Conservation (phyloP, 2,888 invertebrate genomes). For the Nomada flava region DNA sequence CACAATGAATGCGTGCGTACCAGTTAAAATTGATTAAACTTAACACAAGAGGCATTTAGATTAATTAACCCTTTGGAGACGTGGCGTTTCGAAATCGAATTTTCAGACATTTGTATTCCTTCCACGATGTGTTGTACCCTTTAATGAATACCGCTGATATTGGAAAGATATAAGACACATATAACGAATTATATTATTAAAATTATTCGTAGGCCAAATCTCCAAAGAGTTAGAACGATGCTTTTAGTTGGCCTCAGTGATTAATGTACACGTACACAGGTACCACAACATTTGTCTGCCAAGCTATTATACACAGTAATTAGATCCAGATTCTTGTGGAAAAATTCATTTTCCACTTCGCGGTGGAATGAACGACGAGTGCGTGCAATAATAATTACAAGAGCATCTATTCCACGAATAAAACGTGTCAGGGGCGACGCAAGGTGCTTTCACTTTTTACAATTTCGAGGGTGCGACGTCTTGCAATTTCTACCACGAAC, state of each 20-base stretch:
- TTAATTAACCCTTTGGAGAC: neutral
- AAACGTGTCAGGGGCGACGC: slow-evolving; percentile 67
- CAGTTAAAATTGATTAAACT: neutral
- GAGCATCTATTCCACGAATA: slow-evolving; percentile 50
- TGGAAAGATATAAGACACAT: too few species aligned
- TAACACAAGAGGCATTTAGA: neutral
- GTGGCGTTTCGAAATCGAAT: neutral
- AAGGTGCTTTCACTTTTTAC: slow-evolving; percentile 63
- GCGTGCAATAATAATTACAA: slow-evolving; percentile 16
- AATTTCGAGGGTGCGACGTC: slow-evolving; percentile 16
- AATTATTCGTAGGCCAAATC: too few species aligned
- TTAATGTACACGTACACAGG: too few species aligned
- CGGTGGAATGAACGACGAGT: neutral
- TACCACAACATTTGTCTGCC: too few species aligned
- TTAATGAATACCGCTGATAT: too few species aligned
- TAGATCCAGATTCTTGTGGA: too few species aligned
- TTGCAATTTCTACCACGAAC: slow-evolving; percentile 9
- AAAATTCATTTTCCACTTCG: neutral
- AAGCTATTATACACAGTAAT: too few species aligned
- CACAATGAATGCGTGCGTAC: slow-evolving; percentile 33
- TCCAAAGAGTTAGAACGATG: too few species aligned
- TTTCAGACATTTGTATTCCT: too few species aligned
- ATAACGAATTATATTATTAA: too few species aligned
- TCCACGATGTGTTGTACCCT: too few species aligned
- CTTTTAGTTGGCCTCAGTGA: too few species aligned